Evolutionary conservation across 2,113 vertebrate genomes (phyloP), one percentile per base, ranked within the genome.

Genomic region (Ictidomys tridecemlineatus): DNA sequence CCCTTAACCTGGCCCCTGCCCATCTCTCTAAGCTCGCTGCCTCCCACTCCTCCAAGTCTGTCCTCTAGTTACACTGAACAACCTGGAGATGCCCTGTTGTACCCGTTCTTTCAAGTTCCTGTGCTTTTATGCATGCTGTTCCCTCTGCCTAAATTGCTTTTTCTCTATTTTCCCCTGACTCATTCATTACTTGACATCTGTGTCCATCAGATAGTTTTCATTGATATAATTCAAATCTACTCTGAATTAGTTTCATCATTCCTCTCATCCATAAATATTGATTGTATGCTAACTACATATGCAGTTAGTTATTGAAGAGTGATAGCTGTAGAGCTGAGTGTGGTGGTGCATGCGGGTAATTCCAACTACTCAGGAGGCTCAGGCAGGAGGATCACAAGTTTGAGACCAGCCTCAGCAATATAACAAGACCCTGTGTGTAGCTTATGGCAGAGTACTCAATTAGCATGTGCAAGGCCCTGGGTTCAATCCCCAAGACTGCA

Each of bases 231-330:
- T 76, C 28, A 13, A 70, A 74, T 72, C 45, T 94, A 85, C 18
- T 45, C 61, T 74, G 86, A 97, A n/a, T 85, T 89, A 89, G 28
- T 73, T 65, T 91, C 34, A 30, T 58, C 76, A 77, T 83, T 84
- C 87, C 17, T 72, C 85, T 93, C 58, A 80, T 87, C 82, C 32
- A 28, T 70, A 89, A 92, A 69, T 85, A 88, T 61, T 87, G 76
- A 86, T 65, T 86, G 6, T 11, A 92, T 69, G 48, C 12, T 14
- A 63, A 37, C 42, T 72, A 18, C 39, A 89, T 37, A 3, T 51
- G 11, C 45, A 6, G 24, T 61, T 18, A 67, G 42, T 48, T 76
- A 24, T 72, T 78, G 16, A 73, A 56, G 73, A 56, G 4, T 18
- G 61, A 13, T 73, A 39, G 53, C 30, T 17, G 17, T 16, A 32